A percentile compares a stretch with the other conserved stretches of the same genome.
phyloP scores from a whole-genome alignment of 2,888 invertebrate species.

The Caradrina clavipalpis region DNA sequence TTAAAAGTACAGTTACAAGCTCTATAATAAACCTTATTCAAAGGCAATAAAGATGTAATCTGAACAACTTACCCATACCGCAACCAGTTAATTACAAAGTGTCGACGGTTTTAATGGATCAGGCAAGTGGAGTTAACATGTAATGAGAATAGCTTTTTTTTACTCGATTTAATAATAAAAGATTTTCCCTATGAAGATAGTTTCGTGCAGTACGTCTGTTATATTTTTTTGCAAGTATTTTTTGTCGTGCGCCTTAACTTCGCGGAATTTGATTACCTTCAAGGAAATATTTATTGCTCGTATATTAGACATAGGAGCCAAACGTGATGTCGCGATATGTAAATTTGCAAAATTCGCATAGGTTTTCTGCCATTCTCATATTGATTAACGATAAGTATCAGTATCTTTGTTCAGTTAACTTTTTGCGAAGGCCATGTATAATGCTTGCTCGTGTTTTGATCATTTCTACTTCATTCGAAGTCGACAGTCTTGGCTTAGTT shows the following conservation, averaged over 20 bases:
- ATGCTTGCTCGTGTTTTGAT: conserved; percentile 34
- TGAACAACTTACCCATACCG: neutral
- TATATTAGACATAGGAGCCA: conserved; percentile 62
- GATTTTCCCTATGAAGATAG: neutral
- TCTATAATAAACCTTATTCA: conserved; percentile 23
- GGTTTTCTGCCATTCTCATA: conserved; percentile 53
- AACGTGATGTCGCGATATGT: conserved; percentile 77
- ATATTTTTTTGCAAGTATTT: conserved; percentile 24
- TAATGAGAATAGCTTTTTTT: neutral
- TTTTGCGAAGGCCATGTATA: conserved; percentile 47
- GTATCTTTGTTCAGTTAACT: conserved; percentile 19
- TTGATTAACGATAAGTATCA: conserved; percentile 48
- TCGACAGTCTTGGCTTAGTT: conserved; percentile 44
- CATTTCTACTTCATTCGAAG: conserved; percentile 16
- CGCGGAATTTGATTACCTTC: conserved; percentile 32
- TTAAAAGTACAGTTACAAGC: conserved; percentile 4
- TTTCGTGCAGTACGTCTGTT: conserved; percentile 25
- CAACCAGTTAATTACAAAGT: conserved; percentile 29
- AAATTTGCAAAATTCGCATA: conserved; percentile 71
- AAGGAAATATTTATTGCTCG: conserved; percentile 56
- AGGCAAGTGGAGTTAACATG: conserved; percentile 6
- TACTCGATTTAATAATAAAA: neutral
- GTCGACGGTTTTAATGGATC: conserved; percentile 15
- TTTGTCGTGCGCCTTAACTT: conserved; percentile 35
- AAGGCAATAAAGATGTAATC: conserved; percentile 11